Base-by-base conservation (phyloP, 37 sponge, comb jelly and placozoan species). In the Beroe forskalii region DNA sequence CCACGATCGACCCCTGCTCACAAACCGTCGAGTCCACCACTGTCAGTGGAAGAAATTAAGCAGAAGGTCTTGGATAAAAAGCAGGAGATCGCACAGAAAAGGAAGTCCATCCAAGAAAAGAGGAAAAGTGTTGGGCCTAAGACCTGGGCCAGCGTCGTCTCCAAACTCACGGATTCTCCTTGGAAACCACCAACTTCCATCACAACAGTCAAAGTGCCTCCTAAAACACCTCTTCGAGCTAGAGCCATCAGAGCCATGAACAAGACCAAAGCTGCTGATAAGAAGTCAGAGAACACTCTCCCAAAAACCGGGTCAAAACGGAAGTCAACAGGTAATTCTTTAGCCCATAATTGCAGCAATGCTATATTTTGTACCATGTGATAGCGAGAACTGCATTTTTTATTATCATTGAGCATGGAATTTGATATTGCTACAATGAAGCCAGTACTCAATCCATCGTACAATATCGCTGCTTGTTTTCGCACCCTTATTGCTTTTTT, bases 161-260 rank as follows among this genome's bases (percentile, higher is more conserved):
- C 86, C 1, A 80, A 80, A 43, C 86, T 80, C 30, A 30, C 86
- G 12, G 42, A 80, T n/a, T 80, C 86, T 20, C 86, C 86, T 14
- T 80, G 86, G 86, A 41, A 80, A 38, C 38, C 36, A 32, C 48
- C 48, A 12, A 12, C 27, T 0, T 12, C 55, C 2, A 37, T 28
- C 3, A 27, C n/a, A 6, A 42, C 48, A 17, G 55, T 80, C 86
- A 80, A 80, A 30, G 1, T 80, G 3, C 86, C 86, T 44, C 86
- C 86, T 6, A 80, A 80, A 25, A 80, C 86, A 38, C 86, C 86
- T 27, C 27, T 80, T 1, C 9, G 55, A 80, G 30, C 12, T 24
- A 2, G 86, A 25, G 86, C 86, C 17, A 20, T 44, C 30, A 80
- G 35, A 80, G 86, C 86, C 9, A 80, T 44, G 86, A 25, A 17